A percentile compares a stretch with the other conserved stretches of the same genome.
These are phyloP conservation scores for Carassius gibelio DNA, from an alignment of 2,113 vertebrate genomes.

Conservation along the genomic window DNA sequence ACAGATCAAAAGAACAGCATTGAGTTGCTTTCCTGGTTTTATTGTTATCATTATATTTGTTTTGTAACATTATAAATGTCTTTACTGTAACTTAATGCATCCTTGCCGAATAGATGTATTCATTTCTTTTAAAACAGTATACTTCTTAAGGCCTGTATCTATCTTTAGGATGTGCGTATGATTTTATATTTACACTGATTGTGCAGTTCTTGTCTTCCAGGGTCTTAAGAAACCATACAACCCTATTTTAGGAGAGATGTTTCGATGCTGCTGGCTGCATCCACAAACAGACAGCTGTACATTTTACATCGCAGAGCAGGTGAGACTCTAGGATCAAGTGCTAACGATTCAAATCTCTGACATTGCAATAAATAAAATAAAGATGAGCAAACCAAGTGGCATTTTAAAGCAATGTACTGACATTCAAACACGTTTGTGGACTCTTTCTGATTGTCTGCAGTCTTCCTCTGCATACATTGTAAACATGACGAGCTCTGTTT, in stretches of 20 bases:
- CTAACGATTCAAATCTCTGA: no score
- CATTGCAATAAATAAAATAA: no score
- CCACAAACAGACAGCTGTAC: slow-evolving; percentile 91
- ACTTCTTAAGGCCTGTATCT: no score
- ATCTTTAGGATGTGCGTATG: neutral
- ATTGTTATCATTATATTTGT: no score
- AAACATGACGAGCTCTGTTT: neutral
- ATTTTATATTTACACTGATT: neutral
- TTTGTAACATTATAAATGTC: neutral
- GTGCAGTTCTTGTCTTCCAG: slow-evolving; percentile 65
- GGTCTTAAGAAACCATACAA: slow-evolving; percentile 98
- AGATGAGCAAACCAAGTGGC: no score
- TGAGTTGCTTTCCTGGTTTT: no score
- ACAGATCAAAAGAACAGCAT: no score
- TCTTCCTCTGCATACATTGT: neutral
- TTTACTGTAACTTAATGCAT: neutral
- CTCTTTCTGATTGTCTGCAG: no score
- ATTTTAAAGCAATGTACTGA: no score
- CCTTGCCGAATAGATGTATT: neutral
- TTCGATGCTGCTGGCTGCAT: slow-evolving; percentile 95
- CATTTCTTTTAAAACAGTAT: no score
- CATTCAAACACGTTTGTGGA: no score
- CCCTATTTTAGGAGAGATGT: slow-evolving; percentile 92
- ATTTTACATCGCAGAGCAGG: slow-evolving; percentile 97
- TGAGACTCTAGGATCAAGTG: slow-evolving; percentile 51